A percentile compares a stretch with the other conserved stretches of the same genome.
These are phyloP conservation scores for Papilio polyxenes DNA, from an alignment of 1,140 invertebrate species.

Conservation along the genomic window DNA sequence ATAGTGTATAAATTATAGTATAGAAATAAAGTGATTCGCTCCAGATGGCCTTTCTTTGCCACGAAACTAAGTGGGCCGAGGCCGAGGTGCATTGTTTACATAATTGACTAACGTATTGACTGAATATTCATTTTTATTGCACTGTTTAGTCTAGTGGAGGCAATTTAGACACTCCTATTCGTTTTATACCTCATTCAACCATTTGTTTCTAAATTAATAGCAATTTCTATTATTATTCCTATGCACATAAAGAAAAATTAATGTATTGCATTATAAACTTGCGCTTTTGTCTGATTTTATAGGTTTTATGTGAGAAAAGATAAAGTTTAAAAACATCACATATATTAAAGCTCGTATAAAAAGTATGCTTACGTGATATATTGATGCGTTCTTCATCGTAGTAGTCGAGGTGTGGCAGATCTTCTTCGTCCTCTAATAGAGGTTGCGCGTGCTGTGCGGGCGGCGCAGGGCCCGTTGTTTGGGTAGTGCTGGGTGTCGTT, in stretches of 20 bases:
- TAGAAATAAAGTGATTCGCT: constrained; percentile 6
- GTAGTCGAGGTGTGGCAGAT: constrained; percentile 61
- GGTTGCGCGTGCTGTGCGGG: constrained; percentile 48
- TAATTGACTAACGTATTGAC: constrained; percentile 16
- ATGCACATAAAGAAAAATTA: too few species aligned
- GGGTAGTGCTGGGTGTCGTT: constrained; percentile 49
- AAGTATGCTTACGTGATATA: constrained; percentile 63
- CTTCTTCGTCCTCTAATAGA: constrained; percentile 59
- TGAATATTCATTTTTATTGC: constrained; percentile 10
- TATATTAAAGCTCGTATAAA: not conserved
- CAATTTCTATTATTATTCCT: too few species aligned
- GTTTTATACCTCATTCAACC: not conserved
- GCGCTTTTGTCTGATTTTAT: too few species aligned
- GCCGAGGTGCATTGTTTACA: constrained; percentile 21
- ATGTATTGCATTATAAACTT: too few species aligned
- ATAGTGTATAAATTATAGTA: too few species aligned
- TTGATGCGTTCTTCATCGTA: constrained; percentile 73
- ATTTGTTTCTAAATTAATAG: not conserved
- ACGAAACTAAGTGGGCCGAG: constrained; percentile 26
- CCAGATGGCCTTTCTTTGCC: constrained; percentile 3
- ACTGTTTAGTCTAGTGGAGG: not conserved
- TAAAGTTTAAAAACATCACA: not conserved
- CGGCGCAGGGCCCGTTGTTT: constrained; percentile 48
- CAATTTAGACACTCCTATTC: constrained; percentile 25
- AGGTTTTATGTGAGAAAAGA: too few species aligned